phyloP scores from a whole-genome alignment of 92 coral and sea anemone species.

The Chrysogorgia sp. region DNA sequence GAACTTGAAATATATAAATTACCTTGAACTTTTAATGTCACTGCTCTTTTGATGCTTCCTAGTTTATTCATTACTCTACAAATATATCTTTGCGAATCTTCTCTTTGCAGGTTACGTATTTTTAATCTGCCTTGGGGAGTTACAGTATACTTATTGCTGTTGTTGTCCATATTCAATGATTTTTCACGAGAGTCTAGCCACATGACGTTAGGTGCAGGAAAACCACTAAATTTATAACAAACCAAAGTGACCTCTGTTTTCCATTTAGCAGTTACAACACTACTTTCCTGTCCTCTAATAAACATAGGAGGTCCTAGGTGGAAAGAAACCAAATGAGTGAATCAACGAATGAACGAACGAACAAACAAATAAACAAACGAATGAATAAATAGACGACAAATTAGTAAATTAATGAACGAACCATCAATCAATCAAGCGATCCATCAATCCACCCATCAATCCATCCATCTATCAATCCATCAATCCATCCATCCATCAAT shows the following conservation, averaged over 20 bases:
- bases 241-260: slow-evolving; percentile 68
- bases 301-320: slow-evolving; percentile 22
- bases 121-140: slow-evolving; percentile 70
- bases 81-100: slow-evolving; percentile 85
- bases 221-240: slow-evolving; percentile 84
- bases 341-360: not conserved
- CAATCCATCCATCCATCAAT: too few species aligned
- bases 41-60: slow-evolving; percentile 62
- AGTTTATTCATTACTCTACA: slow-evolving; percentile 78
- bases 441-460: too few species aligned
- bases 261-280: slow-evolving; percentile 65
- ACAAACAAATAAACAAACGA: not conserved
- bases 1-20: not conserved
- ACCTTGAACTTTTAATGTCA: slow-evolving; percentile 84
- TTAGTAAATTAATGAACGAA: not conserved
- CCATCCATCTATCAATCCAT: too few species aligned
- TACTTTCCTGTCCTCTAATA: slow-evolving; percentile 6
- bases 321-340: not conserved
- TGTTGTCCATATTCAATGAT: slow-evolving; percentile 59
- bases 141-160: slow-evolving; percentile 65
- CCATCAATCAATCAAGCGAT: not conserved
- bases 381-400: too few species aligned
- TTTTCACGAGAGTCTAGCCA: slow-evolving; percentile 82
- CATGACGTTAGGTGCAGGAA: slow-evolving; percentile 78
- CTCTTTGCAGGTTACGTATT: slow-evolving; percentile 61